Evolutionary conservation across 64 coral and sea anemone species (phyloP), one percentile per base, ranked within the genome.

Genomic region (Anthopleura sola): DNA sequence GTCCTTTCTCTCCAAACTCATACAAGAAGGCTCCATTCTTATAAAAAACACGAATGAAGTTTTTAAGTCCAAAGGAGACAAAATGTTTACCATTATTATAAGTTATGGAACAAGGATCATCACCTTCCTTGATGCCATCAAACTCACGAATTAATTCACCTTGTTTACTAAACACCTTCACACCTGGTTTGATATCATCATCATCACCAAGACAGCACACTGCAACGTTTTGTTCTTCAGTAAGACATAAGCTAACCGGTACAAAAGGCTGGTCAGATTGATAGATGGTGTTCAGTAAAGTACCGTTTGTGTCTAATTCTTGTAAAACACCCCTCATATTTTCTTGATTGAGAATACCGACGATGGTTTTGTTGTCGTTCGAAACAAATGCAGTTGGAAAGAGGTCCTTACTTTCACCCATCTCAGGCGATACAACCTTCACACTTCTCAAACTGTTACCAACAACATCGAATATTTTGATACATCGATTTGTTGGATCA

Each of bases 221-320:
- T 77, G 4, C 75, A 34, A 77, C 13, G 36, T 40, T 36, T 77
- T 77, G 37, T 3, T 37, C 75, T 37, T 77, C 33, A 37, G 75
- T 40, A 37, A 40, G 3, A 77, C 75, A 77, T 33, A 77, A 26
- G 17, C 32, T 13, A 77, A 37, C 2, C 21, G 37, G 13, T 7
- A 18, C 3, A 77, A 77, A 26, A 24, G 20, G 7, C 23, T 64
- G 3, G 10, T n/a, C 60, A 66, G 21, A 8, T 24, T 0, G 0
- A n/a, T 21, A 39, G 0, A 40, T 40, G 36, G 32, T 77, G 12
- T 40, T 37, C 0, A 37, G 32, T 9, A 26, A 37, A 77, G 4
- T 77, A 77, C 75, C 75, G 18, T 77, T 40, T 14, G 37, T 19
- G 68, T 95, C 84, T 76, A 92, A 92, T 16, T 92, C 75, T 44